Conservation (phyloP, 2,113 vertebrate species). For the Aleadryas rufinucha region DNA sequence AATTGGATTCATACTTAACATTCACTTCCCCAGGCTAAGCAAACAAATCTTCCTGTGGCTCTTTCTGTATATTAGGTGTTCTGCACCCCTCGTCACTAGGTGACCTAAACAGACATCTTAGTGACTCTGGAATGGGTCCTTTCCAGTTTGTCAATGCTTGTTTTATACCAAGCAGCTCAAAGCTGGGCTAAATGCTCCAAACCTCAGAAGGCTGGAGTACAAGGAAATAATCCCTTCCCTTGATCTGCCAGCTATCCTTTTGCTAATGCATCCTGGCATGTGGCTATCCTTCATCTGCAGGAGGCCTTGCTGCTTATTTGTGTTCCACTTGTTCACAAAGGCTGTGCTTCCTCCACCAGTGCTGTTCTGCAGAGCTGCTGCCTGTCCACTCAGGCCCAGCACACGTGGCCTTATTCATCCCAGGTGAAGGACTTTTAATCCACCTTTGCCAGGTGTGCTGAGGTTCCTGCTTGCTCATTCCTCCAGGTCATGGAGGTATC, state of each 20-base stretch:
- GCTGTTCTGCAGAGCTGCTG: background rate
- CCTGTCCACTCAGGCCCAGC: background rate
- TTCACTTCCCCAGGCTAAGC: background rate
- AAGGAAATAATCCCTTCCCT: background rate
- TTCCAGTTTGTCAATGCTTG: background rate
- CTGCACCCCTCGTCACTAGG: background rate
- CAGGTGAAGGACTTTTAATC: background rate
- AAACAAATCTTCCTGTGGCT: background rate
- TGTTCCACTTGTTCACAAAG: background rate
- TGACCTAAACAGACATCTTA: background rate
- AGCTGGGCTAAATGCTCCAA: background rate
- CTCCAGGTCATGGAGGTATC: background rate
- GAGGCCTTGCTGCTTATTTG: background rate
- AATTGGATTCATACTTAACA: background rate
- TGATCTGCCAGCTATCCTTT: background rate
- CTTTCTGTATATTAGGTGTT: background rate
- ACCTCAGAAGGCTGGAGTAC: background rate
- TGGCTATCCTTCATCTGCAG: background rate
- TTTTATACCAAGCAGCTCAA: background rate
- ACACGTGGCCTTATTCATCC: background rate
- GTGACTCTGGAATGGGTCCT: background rate
- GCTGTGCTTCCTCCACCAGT: rapidly evolving
- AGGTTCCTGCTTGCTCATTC: background rate
- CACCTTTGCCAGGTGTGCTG: background rate
- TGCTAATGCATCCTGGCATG: background rate